A percentile compares a stretch with the other conserved stretches of the same genome.
Evolutionary conservation across 2,888 invertebrate species (phyloP).

Genomic region (Ormyrus thymus): DNA sequence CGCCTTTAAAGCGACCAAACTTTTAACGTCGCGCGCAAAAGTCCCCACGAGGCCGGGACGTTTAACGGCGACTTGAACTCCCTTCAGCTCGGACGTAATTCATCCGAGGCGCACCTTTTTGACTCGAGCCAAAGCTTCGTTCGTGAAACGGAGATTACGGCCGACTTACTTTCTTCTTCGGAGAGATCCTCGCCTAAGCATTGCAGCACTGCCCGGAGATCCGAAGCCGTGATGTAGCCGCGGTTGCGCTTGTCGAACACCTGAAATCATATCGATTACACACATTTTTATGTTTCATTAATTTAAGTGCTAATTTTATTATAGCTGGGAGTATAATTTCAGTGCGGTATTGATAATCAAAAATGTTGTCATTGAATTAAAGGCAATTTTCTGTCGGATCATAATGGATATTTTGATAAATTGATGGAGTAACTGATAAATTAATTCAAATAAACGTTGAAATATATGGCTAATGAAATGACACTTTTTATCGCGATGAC

Average conservation of each 20-base stretch:
- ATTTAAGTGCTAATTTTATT: too few species aligned
- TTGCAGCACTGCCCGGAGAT: constrained; percentile 89
- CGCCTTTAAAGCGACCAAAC: too few species aligned
- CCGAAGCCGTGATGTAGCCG: constrained; percentile 94
- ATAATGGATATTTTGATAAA: too few species aligned
- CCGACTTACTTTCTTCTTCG: constrained; percentile 89
- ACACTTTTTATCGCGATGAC: too few species aligned
- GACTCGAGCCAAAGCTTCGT: too few species aligned
- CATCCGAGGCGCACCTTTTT: neutral
- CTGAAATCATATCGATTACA: constrained; percentile 66
- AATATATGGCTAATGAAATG: too few species aligned
- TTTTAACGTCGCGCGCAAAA: constrained; percentile 14
- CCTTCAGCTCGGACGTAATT: constrained; percentile 11
- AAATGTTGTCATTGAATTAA: too few species aligned
- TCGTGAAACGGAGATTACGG: neutral
- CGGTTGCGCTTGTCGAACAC: constrained; percentile 92
- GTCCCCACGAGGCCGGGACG: neutral
- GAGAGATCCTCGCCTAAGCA: constrained; percentile 92
- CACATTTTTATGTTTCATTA: neutral
- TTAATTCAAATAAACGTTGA: too few species aligned
- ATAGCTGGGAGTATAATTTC: too few species aligned
- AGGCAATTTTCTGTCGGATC: too few species aligned
- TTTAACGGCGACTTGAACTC: constrained; percentile 24
- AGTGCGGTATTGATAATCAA: too few species aligned
- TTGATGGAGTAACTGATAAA: too few species aligned